These are phyloP conservation scores for Smutsia temminckii DNA, from an alignment of 2,797 vertebrate species.

Conservation along the genomic window DNA sequence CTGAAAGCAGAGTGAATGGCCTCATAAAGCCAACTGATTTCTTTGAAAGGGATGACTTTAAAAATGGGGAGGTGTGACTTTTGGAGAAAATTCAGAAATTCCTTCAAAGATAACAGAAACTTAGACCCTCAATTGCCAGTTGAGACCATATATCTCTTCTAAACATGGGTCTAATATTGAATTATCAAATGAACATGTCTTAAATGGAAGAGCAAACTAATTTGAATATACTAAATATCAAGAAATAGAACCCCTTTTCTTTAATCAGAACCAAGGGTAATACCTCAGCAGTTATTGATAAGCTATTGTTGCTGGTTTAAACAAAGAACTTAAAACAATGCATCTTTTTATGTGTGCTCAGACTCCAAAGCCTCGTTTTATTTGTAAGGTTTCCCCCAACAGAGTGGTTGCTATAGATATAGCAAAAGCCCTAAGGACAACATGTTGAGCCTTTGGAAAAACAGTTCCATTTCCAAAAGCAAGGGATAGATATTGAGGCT, in stretches of 20 bases:
- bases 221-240: slow-evolving; percentile 52
- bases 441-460: slow-evolving; percentile 65
- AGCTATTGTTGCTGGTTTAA: slow-evolving; percentile 52
- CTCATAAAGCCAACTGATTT: slow-evolving; percentile 2
- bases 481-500: slow-evolving; percentile 54
- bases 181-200: slow-evolving; percentile 30
- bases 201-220: slow-evolving; percentile 44
- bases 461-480: slow-evolving; percentile 65
- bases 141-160: slow-evolving; percentile 8
- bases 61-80: not conserved
- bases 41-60: slow-evolving; percentile 45
- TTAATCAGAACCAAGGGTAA: slow-evolving; percentile 15
- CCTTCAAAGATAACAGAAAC: not conserved
- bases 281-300: slow-evolving; percentile 42
- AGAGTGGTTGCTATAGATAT: slow-evolving; percentile 58
- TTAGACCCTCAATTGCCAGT: not conserved
- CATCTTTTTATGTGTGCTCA: slow-evolving; percentile 26
- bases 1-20: not conserved
- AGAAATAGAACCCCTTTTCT: not conserved
- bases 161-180: slow-evolving; percentile 7
- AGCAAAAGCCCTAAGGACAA: slow-evolving; percentile 58
- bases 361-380: slow-evolving; percentile 56
- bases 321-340: slow-evolving; percentile 51
- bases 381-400: slow-evolving; percentile 58
- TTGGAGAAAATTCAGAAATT: not conserved